Percentiles rank a stretch among this genome's conserved stretches.
Conservation (phyloP, 2,888 invertebrate genomes). For the Gisinianus flammeolus region DNA sequence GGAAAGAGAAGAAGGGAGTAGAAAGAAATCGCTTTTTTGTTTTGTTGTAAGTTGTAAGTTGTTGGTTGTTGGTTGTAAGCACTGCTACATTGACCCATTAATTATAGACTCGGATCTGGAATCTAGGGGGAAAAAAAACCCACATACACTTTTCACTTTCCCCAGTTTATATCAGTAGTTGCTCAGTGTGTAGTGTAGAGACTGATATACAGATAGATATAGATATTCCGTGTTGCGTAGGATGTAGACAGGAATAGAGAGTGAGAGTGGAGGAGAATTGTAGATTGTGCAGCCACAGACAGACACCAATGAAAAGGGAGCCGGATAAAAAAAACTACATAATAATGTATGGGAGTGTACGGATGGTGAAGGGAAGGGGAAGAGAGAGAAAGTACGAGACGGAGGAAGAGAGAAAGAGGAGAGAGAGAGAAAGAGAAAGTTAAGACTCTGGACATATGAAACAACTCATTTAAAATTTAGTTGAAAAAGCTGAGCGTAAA, state of each 20-base stretch:
- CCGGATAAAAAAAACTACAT: too few relatives aligned
- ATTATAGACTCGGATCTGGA: neutral
- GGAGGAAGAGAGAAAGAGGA: neutral
- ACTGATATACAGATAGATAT: neutral
- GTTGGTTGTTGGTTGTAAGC: neutral
- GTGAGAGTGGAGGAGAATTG: too few relatives aligned
- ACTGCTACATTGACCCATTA: neutral
- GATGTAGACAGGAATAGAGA: too few relatives aligned
- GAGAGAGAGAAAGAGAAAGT: neutral
- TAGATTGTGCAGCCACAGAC: too few relatives aligned
- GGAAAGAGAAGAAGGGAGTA: neutral
- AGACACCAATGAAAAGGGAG: too few relatives aligned
- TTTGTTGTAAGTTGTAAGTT: neutral
- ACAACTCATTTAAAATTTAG: slow-evolving; percentile 28
- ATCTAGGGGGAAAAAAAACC: neutral
- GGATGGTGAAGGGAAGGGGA: neutral
- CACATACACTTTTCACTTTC: neutral
- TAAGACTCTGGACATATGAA: neutral
- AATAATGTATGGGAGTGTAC: too few relatives aligned
- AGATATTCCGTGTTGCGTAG: neutral
- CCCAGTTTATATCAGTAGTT: neutral
- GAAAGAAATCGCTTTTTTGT: neutral
- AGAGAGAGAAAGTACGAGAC: neutral
- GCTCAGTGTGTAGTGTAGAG: too few relatives aligned
- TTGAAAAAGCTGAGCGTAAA: slow-evolving; percentile 12